Evolutionary conservation across 2,113 vertebrate genomes (phyloP), one percentile per base, ranked within the genome.

Genomic region (Malaclemys terrapin): DNA sequence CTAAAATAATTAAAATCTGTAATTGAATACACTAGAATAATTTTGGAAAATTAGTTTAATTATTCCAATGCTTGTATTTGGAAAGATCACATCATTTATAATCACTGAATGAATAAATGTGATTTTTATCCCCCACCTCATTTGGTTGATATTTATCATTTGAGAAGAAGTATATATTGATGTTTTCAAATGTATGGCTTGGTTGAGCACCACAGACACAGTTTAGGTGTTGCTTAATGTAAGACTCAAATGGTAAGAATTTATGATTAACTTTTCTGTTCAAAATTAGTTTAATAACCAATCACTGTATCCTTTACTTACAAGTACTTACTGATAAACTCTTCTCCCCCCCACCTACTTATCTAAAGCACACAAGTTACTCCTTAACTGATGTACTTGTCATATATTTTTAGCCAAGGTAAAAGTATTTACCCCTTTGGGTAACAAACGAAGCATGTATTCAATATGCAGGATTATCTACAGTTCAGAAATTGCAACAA

Each of bases 11-110:
- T 98, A 98, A 98, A 98, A 98, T 94, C 89, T 95, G 87, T 98
- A 98, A 98, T 98, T 98, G 97, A 98, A 98, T 98, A 98, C 94
- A 98, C 97, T 96, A 97, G 96, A 98, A 98, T 98, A 97, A 98
- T 98, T 98, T 98, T 97, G 62, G 97, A 96, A 98, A 97, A 98
- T 98, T 98, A 98, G 96, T 97, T 98, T 98, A 97, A 98, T 98
- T 98, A 98, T 98, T 97, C 92, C 27, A 96, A 84, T 96, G 94
- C 96, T 98, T 98, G 95, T 96, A 95, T 95, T 98, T 98, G 96
- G 97, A 98, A 98, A 97, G 87, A 94, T 96, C 96, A 91, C 85
- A 93, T 98, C 96, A 98, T 98, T 98, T 97, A 96, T 97, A 96
- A 93, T 82, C 97, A 97, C 84, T 95, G 94, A 97, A 97, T 96